Conservation (phyloP, 2,113 vertebrate genomes). For the Suricata suricatta region DNA sequence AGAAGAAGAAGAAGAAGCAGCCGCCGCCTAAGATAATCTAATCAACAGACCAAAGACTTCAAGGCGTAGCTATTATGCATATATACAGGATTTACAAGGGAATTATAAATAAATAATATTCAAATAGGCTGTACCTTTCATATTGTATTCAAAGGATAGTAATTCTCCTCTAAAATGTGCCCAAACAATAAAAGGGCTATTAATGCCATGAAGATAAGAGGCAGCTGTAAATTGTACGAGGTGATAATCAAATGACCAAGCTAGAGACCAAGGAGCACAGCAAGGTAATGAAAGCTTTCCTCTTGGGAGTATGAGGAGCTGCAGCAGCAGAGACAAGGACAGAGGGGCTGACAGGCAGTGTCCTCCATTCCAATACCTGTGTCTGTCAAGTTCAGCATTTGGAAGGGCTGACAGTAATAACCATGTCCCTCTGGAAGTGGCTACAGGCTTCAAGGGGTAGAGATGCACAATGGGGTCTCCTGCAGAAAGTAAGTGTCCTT, state of each 20-base stretch:
- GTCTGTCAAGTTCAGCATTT: not conserved
- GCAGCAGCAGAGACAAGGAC: not conserved
- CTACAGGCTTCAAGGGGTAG: not conserved
- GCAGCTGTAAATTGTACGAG: not conserved
- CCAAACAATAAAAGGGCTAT: not conserved
- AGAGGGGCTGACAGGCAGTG: not conserved
- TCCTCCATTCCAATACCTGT: not conserved
- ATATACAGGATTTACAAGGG: not conserved
- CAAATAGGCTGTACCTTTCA: not conserved
- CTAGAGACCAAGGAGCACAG: not conserved
- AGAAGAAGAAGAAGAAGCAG: no score
- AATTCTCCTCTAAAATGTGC: not conserved
- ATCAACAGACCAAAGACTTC: not conserved
- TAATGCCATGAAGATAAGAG: not conserved
- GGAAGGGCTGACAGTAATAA: not conserved
- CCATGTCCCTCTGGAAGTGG: not conserved
- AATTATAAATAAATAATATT: not conserved
- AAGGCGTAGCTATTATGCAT: not conserved
- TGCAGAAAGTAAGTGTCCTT: not conserved
- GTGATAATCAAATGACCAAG: not conserved
- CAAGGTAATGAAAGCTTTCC: not conserved
- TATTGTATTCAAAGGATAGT: not conserved
- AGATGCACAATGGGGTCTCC: accelerated
- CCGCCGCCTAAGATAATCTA: no score
- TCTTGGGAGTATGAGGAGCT: not conserved